Base-by-base conservation (phyloP, 2,797 vertebrate species). In the Buceros bicornis region DNA sequence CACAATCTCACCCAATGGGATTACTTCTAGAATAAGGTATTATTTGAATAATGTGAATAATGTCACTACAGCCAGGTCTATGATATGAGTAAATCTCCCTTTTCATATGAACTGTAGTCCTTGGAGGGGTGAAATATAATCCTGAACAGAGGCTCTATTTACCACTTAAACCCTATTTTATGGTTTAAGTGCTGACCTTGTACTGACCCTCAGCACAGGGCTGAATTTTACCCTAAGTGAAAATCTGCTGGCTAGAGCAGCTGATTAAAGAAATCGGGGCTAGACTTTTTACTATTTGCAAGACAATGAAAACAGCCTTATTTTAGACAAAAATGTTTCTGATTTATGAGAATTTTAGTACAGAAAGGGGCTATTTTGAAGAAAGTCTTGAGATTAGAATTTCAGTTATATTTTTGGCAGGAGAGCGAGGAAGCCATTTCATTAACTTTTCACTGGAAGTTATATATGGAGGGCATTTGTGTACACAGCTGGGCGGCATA, bases 401-500 rank as follows among this genome's bases (percentile, higher is more conserved):
- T 97, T 95, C 71, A 73, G 93, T 79, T 95, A 82, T 82, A 94
- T 76, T 91, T 97, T 90, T 96, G 94, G 93, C 95, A 94, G 72
- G 73, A 79, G 90, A 91, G 96, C 77, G 82, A 89, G 96, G 94
- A 96, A 93, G 86, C 82, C 86, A 95, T 95, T 96, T 95, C 94
- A 95, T 96, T 96, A 96, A 96, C 79, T 95, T 97, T 96, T 96
- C 95, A 72, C 85, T 96, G 88, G 70, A 95, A 94, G 90, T 96
- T 96, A 95, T 95, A 96, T 96, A 95, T 87, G 88, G 70, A 96
- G 96, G 96, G 90, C 77, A 87, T 91, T 95, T 95, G 96, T 97
- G 85, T 96, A 96, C 95, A 97, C 96, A 97, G 95, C 96, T 96
- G 96, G 93, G 94, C 90, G 89, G 96, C 85, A 94, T 96, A 94